phyloP scores from a whole-genome alignment of 1,140 invertebrate species.

The Magallana gigas region DNA sequence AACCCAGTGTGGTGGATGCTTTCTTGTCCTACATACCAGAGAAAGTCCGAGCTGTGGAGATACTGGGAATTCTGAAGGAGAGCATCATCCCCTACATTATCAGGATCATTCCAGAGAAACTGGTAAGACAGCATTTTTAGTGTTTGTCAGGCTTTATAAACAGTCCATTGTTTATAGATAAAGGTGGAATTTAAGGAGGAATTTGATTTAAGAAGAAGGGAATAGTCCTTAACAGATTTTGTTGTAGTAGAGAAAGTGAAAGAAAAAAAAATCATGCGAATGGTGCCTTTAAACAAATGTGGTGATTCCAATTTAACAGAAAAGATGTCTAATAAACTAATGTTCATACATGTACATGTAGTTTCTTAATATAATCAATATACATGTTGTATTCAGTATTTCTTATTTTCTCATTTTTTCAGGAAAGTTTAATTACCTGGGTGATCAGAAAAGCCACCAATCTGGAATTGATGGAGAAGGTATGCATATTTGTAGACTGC shows the following conservation, averaged over 20 bases:
- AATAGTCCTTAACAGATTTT: background rate
- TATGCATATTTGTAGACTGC: background rate
- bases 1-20: conserved; percentile 56
- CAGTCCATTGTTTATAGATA: too few relatives aligned
- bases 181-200: too few relatives aligned
- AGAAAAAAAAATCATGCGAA: too few relatives aligned
- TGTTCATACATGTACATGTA: too few relatives aligned
- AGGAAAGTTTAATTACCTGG: conserved; percentile 65
- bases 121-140: conserved; percentile 58
- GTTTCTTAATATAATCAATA: too few relatives aligned
- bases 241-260: background rate
- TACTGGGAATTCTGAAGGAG: conserved; percentile 62
- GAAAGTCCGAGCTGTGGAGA: conserved; percentile 51
- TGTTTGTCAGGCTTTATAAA: too few relatives aligned
- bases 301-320: too few relatives aligned
- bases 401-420: conserved; percentile 6
- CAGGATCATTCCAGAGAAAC: conserved; percentile 58
- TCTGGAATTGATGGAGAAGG: conserved; percentile 72
- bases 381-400: background rate
- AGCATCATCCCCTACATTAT: conserved; percentile 69
- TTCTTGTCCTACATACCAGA: conserved; percentile 65
- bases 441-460: conserved; percentile 65
- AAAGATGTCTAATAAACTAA: too few relatives aligned
- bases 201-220: too few relatives aligned
- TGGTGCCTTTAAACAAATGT: too few relatives aligned